phyloP scores from a whole-genome alignment of 2,888 invertebrate species.

The Cheilosia scutellata region DNA sequence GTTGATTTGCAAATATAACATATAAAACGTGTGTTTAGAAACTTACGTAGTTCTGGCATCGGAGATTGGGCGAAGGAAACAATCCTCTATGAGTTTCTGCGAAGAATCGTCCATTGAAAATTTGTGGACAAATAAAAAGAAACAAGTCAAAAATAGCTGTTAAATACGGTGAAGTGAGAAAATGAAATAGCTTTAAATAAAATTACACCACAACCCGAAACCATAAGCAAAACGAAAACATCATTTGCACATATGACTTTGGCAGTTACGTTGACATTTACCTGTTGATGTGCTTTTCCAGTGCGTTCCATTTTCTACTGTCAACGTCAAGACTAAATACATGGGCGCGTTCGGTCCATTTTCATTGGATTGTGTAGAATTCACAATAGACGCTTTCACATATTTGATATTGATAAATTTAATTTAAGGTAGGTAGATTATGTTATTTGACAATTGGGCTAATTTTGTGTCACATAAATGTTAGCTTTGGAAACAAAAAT shows the following conservation, averaged over 20 bases:
- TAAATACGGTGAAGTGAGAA: neutral
- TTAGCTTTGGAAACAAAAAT: no score
- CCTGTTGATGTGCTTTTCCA: neutral
- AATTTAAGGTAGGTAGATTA: no score
- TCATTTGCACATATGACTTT: neutral
- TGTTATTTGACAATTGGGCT: no score
- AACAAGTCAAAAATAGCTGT: neutral
- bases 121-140: neutral
- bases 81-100: conserved; percentile 87
- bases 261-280: neutral
- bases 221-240: neutral
- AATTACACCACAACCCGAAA: neutral
- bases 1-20: conserved; percentile 6
- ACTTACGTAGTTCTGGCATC: conserved; percentile 86
- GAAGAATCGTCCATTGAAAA: conserved; percentile 86
- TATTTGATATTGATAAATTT: no score
- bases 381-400: no score
- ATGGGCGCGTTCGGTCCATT: no score
- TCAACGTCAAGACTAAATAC: no score
- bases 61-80: conserved; percentile 87
- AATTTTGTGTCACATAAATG: no score
- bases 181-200: neutral
- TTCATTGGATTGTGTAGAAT: no score
- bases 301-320: no score
- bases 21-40: neutral